phyloP scores from a whole-genome alignment of 2,888 invertebrate species.

The Nowickia ferox region DNA sequence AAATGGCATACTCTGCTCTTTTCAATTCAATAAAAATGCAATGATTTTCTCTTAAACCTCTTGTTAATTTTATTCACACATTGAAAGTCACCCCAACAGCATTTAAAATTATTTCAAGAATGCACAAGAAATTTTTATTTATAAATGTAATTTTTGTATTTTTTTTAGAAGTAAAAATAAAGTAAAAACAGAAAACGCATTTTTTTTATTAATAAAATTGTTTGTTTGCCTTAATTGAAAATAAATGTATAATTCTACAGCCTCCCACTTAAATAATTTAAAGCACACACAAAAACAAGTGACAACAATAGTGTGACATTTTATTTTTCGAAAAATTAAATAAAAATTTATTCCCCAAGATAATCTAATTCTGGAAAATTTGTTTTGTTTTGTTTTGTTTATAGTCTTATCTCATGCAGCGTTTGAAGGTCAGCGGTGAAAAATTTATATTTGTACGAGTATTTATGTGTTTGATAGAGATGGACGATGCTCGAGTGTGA shows the following conservation, averaged over 20 bases:
- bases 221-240: not conserved
- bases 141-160: not conserved
- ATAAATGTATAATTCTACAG: not conserved
- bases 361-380: slow-evolving; percentile 74
- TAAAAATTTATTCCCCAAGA: slow-evolving; percentile 75
- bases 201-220: not conserved
- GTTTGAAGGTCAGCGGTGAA: slow-evolving; percentile 60
- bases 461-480: too few species aligned
- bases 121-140: not conserved
- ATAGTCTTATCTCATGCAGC: not conserved
- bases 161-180: not conserved
- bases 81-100: not conserved
- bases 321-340: slow-evolving; percentile 5
- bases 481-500: too few species aligned
- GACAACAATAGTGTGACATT: not conserved
- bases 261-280: not conserved
- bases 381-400: slow-evolving; percentile 20
- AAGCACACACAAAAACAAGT: not conserved
- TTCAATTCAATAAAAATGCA: too few species aligned
- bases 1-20: too few species aligned
- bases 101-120: not conserved
- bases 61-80: not conserved
- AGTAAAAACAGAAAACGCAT: not conserved
- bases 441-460: not conserved
- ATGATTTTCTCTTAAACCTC: too few species aligned